These are phyloP conservation scores for Peromyscus attwateri DNA, from an alignment of 2,797 vertebrate genomes.

Conservation along the genomic window DNA sequence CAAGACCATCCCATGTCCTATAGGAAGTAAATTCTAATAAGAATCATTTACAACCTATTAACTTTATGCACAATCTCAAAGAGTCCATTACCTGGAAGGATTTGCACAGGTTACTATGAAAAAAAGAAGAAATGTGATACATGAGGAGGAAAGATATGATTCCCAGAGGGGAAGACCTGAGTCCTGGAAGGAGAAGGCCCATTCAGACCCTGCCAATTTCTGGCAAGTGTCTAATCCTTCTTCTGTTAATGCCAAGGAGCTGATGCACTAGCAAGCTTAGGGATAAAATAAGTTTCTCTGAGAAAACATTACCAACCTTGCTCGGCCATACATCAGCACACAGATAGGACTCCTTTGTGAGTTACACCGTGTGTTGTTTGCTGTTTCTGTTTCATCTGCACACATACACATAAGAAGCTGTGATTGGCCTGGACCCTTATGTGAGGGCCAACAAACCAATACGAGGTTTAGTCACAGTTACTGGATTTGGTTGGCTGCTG, in stretches of 20 bases:
- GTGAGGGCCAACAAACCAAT: neutral
- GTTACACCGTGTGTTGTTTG: neutral
- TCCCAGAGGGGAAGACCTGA: neutral
- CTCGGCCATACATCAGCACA: neutral
- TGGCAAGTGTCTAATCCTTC: neutral
- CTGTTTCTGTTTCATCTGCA: neutral
- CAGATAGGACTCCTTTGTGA: neutral
- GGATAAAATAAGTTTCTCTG: neutral
- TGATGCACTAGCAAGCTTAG: neutral
- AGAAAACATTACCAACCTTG: neutral
- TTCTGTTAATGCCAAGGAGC: neutral
- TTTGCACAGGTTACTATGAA: conserved; percentile 20
- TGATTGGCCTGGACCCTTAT: neutral
- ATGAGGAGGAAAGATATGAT: neutral
- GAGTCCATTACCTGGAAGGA: conserved; percentile 26
- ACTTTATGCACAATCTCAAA: conserved; percentile 25
- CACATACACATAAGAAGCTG: neutral
- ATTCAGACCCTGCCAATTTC: rapidly evolving
- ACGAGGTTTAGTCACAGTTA: neutral
- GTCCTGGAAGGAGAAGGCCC: neutral
- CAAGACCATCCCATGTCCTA: conserved; percentile 36
- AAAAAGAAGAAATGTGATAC: neutral
- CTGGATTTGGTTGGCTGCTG: neutral
- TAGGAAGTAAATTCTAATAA: conserved; percentile 56
- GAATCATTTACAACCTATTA: conserved; percentile 31